Conservation (phyloP, 92 coral and sea anemone species). For the Phenganax stokvisi region DNA sequence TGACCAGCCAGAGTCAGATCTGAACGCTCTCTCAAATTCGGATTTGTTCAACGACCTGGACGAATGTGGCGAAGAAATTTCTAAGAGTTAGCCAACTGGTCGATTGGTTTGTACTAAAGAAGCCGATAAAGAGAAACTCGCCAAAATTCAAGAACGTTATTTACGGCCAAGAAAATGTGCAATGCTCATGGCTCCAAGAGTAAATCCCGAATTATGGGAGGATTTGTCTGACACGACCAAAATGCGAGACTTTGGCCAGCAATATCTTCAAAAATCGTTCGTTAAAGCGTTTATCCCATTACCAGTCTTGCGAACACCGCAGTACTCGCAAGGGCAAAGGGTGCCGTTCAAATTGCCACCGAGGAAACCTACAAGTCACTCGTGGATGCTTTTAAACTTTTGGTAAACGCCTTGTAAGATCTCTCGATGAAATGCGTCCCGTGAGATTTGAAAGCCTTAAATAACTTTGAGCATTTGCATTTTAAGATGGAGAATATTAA, state of each 20-base stretch:
- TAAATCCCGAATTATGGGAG: constrained; percentile 53
- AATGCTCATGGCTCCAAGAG: constrained; percentile 40
- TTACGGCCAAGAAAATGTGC: constrained; percentile 46
- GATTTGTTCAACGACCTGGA: too few species aligned
- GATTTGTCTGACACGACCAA: constrained; percentile 12
- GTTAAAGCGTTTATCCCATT: constrained; percentile 17
- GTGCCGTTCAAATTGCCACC: not conserved
- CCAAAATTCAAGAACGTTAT: constrained; percentile 40
- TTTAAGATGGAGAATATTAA: too few species aligned
- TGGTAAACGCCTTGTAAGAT: constrained; percentile 8
- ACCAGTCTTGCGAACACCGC: not conserved
- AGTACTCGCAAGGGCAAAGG: not conserved
- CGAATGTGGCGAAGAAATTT: too few species aligned
- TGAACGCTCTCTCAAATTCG: too few species aligned
- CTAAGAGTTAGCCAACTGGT: too few species aligned
- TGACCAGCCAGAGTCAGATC: not conserved
- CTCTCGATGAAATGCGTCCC: constrained; percentile 23
- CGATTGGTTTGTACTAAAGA: constrained; percentile 34
- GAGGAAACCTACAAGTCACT: not conserved
- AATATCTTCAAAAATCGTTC: not conserved
- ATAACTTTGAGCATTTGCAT: too few species aligned
- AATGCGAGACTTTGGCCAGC: not conserved
- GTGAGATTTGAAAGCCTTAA: too few species aligned
- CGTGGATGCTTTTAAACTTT: not conserved
- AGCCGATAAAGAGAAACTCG: constrained; percentile 34